phyloP scores from a whole-genome alignment of 2,888 invertebrate genomes.

The Sipha maydis region DNA sequence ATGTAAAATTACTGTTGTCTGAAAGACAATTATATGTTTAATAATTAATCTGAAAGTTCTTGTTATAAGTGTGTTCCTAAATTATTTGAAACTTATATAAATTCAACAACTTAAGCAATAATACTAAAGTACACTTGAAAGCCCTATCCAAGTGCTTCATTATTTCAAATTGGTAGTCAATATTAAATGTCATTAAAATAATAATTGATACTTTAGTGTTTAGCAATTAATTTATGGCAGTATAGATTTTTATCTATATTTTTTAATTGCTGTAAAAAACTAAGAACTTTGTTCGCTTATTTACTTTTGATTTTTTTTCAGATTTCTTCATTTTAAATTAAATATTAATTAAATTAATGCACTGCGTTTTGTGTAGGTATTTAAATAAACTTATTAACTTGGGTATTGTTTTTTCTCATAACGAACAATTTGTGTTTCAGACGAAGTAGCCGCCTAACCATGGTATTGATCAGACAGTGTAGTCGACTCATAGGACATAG shows the following conservation, averaged over 20 bases:
- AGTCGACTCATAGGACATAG: neutral
- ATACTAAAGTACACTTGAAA: neutral
- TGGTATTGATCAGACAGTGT: slow-evolving; percentile 17
- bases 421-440: neutral
- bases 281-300: neutral
- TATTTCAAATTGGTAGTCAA: neutral
- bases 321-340: neutral
- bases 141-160: neutral
- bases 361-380: too few relatives aligned
- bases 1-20: neutral
- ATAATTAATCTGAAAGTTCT: slow-evolving; percentile 5
- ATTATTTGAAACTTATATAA: slow-evolving; percentile 6
- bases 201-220: neutral
- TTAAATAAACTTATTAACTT: too few relatives aligned
- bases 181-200: neutral
- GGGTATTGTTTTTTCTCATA: neutral
- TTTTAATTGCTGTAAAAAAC: neutral
- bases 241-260: neutral
- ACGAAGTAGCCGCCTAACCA: neutral
- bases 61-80: neutral
- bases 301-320: neutral
- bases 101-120: neutral
- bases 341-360: neutral
- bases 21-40: neutral
- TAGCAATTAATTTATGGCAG: neutral